A percentile compares a stretch with the other conserved stretches of the same genome.
phyloP scores from a whole-genome alignment of 2,113 vertebrate species.

The Peromyscus californicus region DNA sequence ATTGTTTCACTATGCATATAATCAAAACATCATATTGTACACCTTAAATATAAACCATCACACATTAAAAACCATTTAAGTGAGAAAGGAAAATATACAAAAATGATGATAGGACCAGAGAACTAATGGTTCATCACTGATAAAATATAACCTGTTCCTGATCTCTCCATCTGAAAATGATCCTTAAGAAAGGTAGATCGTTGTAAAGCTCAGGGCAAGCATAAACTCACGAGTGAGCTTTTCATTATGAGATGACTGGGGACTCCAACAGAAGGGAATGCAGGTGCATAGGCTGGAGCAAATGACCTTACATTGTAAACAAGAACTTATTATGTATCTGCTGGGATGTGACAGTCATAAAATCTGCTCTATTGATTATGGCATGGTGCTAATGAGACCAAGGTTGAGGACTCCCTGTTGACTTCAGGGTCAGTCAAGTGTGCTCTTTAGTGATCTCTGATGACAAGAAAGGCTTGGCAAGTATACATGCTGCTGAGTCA shows the following conservation, averaged over 20 bases:
- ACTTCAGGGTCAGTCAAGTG: constrained; percentile 13
- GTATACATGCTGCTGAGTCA: neutral
- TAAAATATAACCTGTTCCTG: neutral
- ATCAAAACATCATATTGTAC: fast-evolving
- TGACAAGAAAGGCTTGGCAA: neutral
- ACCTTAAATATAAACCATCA: neutral
- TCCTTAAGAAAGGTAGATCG: neutral
- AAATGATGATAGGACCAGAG: neutral
- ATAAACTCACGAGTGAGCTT: neutral
- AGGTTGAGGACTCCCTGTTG: neutral
- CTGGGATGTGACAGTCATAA: constrained; percentile 42
- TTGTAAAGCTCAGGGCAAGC: neutral
- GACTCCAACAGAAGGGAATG: neutral
- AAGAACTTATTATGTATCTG: constrained; percentile 28
- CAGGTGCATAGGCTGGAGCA: neutral
- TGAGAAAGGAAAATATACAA: neutral
- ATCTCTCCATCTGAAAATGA: neutral
- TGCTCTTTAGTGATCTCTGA: neutral
- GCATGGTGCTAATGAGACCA: constrained; percentile 47
- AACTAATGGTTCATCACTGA: neutral
- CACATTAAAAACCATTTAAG: neutral
- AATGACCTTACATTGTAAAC: constrained; percentile 42
- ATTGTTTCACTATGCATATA: neutral
- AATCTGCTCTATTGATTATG: constrained; percentile 60
- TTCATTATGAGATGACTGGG: neutral